Conservation (phyloP, 2,888 invertebrate genomes). For the Maniola hyperantus region DNA sequence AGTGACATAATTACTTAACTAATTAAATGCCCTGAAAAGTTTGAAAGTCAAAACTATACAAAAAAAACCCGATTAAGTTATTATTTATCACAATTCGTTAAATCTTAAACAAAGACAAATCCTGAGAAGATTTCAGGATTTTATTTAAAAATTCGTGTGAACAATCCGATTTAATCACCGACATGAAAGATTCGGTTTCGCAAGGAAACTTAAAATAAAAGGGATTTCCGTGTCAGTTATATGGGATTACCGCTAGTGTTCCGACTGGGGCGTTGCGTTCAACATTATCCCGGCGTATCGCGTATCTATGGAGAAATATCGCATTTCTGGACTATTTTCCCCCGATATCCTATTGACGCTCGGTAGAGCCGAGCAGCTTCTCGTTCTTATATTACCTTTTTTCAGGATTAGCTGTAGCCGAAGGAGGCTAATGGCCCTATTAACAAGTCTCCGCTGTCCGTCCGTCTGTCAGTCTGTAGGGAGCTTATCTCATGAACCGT, state of each 20-base stretch:
- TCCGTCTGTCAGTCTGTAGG: too few relatives aligned
- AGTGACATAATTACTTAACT: too few relatives aligned
- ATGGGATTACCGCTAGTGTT: conserved; percentile 31
- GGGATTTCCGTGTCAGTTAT: conserved; percentile 32
- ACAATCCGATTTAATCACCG: conserved; percentile 15
- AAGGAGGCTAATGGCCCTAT: too few relatives aligned
- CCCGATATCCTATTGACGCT: conserved; percentile 14
- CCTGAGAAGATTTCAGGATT: conserved; percentile 3
- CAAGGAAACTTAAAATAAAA: conserved; percentile 29
- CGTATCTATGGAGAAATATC: conserved; percentile 25
- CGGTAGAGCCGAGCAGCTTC: background rate
- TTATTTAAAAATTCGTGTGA: conserved; percentile 14
- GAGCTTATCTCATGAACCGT: too few relatives aligned
- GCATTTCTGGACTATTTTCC: conserved; percentile 20
- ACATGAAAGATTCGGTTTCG: conserved; percentile 6
- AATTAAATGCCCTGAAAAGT: too few relatives aligned
- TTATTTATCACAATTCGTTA: too few relatives aligned
- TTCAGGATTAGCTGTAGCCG: too few relatives aligned
- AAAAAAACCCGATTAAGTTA: too few relatives aligned
- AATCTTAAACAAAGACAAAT: background rate
- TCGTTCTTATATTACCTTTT: background rate
- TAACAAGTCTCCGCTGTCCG: too few relatives aligned
- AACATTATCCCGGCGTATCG: conserved; percentile 28
- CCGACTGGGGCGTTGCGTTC: conserved; percentile 24
- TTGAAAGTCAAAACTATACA: too few relatives aligned